These are phyloP conservation scores for Noctua comes DNA, from an alignment of 2,888 invertebrate species.

Conservation along the genomic window DNA sequence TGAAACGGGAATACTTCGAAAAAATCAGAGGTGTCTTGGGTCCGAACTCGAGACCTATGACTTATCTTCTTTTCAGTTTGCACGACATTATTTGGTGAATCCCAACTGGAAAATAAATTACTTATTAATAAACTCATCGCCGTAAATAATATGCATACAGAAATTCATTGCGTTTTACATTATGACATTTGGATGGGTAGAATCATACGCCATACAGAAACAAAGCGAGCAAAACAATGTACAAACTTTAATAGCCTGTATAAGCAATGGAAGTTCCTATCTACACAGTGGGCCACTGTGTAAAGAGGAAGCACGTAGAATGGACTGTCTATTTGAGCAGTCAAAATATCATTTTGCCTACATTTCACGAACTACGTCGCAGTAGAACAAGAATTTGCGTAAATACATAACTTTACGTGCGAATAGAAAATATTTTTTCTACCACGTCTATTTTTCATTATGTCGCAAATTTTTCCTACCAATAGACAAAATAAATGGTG, in stretches of 20 bases:
- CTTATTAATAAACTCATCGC: neutral
- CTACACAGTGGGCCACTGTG: slow-evolving; percentile 25
- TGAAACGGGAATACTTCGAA: no score
- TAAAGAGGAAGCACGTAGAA: slow-evolving; percentile 17
- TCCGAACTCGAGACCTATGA: no score
- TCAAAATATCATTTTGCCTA: slow-evolving; percentile 29
- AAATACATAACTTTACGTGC: slow-evolving; percentile 32
- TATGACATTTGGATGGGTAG: no score
- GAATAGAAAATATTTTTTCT: slow-evolving; percentile 25
- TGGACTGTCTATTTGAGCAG: slow-evolving; percentile 32
- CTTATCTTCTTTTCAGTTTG: neutral
- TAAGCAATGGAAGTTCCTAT: slow-evolving; percentile 23
- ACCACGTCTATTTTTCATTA: slow-evolving; percentile 27
- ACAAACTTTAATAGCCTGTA: slow-evolving; percentile 24
- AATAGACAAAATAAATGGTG: slow-evolving; percentile 23
- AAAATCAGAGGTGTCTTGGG: no score
- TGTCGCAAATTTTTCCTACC: slow-evolving; percentile 18
- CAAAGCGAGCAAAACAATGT: slow-evolving; percentile 6
- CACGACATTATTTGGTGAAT: neutral
- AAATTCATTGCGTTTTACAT: neutral
- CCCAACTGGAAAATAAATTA: neutral
- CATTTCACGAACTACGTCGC: slow-evolving; percentile 13
- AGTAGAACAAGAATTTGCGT: slow-evolving; percentile 8
- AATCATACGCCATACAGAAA: neutral
- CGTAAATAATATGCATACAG: neutral